These are phyloP conservation scores for Triplophysa dalaica DNA, from an alignment of 2,113 vertebrate species.

Conservation along the genomic window DNA sequence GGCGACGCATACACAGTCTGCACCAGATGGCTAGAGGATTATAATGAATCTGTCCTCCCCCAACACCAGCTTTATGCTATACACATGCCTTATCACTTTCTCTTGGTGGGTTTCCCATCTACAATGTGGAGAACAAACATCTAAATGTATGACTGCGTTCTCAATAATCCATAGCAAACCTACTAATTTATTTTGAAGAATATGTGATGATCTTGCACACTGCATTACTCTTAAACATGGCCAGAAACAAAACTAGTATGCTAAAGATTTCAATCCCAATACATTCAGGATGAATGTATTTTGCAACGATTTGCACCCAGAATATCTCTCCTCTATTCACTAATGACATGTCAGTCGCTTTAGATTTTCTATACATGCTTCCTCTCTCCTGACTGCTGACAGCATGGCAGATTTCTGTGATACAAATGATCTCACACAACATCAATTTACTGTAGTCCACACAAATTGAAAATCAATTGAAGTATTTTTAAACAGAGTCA, in stretches of 20 bases:
- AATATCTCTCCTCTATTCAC: conserved; percentile 30
- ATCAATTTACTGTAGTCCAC: conserved; percentile 24
- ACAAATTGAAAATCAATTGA: conserved; percentile 14
- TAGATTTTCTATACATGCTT: conserved; percentile 6
- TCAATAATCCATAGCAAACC: not conserved
- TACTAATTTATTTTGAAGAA: not conserved
- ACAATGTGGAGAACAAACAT: not conserved
- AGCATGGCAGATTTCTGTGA: conserved; percentile 24
- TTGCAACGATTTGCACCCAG: not conserved
- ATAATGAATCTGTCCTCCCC: conserved; percentile 53
- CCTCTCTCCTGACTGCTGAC: conserved; percentile 10
- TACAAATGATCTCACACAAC: conserved; percentile 28
- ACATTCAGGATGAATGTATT: not conserved
- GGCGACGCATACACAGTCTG: conserved; percentile 21
- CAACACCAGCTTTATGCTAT: conserved; percentile 18
- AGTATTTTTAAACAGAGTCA: conserved; percentile 7
- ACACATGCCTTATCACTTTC: conserved; percentile 2
- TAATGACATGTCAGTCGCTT: conserved; percentile 26
- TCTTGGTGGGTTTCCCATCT: not conserved
- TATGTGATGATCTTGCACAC: not conserved
- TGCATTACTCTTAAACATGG: not conserved
- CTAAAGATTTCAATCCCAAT: not conserved
- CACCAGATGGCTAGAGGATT: conserved; percentile 75
- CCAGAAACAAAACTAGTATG: not conserved
- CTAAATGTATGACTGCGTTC: not conserved